These are phyloP conservation scores for Orthosia cruda DNA, from an alignment of 2,888 invertebrate genomes.

Conservation along the genomic window DNA sequence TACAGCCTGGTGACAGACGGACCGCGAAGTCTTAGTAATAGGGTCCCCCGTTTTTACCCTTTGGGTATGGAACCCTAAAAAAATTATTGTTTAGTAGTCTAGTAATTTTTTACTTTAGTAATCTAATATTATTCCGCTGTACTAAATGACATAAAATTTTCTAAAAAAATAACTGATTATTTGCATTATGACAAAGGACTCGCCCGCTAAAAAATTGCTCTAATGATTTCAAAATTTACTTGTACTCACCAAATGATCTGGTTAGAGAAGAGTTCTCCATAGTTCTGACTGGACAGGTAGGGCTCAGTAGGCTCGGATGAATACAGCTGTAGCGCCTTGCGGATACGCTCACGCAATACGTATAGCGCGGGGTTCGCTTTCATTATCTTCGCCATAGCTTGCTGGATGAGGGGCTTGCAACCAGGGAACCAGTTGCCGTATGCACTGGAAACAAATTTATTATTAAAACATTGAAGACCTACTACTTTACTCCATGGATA, in stretches of 20 bases:
- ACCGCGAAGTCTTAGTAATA: too few relatives aligned
- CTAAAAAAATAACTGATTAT: too few relatives aligned
- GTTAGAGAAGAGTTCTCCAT: constrained; percentile 99
- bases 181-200: too few relatives aligned
- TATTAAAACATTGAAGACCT: neutral
- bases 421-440: constrained; percentile 99
- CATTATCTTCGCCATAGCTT: constrained; percentile 99
- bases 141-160: too few relatives aligned
- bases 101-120: too few relatives aligned
- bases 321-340: constrained; percentile 99
- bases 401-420: constrained; percentile 99
- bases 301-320: constrained; percentile 99
- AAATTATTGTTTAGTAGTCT: too few relatives aligned
- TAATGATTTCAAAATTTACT: neutral
- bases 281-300: constrained; percentile 99
- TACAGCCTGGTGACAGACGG: too few relatives aligned
- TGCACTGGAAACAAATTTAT: constrained; percentile 92
- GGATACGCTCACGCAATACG: constrained; percentile 98
- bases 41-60: too few relatives aligned
- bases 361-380: constrained; percentile 99
- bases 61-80: too few relatives aligned
- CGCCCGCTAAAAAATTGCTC: too few relatives aligned
- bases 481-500: neutral
- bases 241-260: constrained; percentile 98
- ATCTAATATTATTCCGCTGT: too few relatives aligned